Conservation (phyloP, 2,888 invertebrate genomes). For the Phalangium opilio region DNA sequence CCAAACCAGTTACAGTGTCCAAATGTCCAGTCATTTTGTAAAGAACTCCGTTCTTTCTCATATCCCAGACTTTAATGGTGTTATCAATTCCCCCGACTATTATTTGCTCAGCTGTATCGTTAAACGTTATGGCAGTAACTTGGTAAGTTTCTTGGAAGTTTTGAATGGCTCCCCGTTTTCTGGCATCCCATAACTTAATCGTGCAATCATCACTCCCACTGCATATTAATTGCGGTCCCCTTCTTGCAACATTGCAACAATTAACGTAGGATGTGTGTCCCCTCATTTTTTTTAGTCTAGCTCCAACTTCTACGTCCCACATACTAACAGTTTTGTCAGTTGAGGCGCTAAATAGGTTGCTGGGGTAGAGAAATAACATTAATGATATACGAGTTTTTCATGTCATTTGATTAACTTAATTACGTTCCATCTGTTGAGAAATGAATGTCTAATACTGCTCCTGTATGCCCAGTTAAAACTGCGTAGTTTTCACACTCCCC, state of each 20-base stretch:
- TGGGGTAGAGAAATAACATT: conserved; percentile 24
- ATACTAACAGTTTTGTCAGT: conserved; percentile 88
- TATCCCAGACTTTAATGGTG: conserved; percentile 94
- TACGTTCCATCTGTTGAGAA: conserved; percentile 30
- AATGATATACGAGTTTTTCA: too few species aligned
- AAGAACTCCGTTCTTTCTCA: conserved; percentile 67
- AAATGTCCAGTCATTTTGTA: conserved; percentile 82
- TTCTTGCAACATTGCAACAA: conserved; percentile 46
- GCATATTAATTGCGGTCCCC: conserved; percentile 78
- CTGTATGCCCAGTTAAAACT: conserved; percentile 80
- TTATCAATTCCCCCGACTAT: conserved; percentile 94
- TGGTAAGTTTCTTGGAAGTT: conserved; percentile 37
- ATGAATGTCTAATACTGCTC: conserved; percentile 77
- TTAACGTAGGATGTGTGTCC: conserved; percentile 45
- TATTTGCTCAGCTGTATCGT: conserved; percentile 87
- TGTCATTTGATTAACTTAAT: background rate
- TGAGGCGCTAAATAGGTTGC: conserved; percentile 68
- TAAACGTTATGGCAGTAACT: conserved; percentile 75
- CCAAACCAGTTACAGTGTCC: conserved; percentile 80
- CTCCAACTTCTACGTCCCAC: conserved; percentile 85
- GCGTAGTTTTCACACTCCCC: conserved; percentile 96
- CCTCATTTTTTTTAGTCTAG: conserved; percentile 72
- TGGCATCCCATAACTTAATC: conserved; percentile 67
- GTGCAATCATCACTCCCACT: conserved; percentile 92
- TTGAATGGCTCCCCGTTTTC: conserved; percentile 60